Evolutionary conservation across 2,888 invertebrate species (phyloP).

Genomic region (Apodemia mormo): DNA sequence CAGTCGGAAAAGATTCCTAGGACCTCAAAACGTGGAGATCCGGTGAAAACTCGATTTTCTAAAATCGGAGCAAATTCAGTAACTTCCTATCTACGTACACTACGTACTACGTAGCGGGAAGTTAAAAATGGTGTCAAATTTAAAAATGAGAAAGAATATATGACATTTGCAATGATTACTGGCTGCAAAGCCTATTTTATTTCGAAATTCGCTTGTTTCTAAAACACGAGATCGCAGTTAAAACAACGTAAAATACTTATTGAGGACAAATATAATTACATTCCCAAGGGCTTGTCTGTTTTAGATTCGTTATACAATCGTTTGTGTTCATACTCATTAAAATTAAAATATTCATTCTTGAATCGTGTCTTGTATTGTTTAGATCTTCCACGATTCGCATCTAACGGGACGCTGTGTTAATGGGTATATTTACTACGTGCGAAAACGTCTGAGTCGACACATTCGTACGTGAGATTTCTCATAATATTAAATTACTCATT

Average conservation of each 20-base stretch:
- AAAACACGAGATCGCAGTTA: no score
- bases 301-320: constrained; percentile 10
- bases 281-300: constrained; percentile 6
- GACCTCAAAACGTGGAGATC: no score
- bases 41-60: no score
- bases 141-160: no score
- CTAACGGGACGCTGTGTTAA: constrained; percentile 61
- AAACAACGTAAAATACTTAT: not conserved
- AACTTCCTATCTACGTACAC: no score
- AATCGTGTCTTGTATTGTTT: constrained; percentile 48
- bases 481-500: constrained; percentile 46
- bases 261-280: constrained; percentile 14
- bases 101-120: no score
- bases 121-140: no score
- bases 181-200: no score
- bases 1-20: no score
- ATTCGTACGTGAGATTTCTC: constrained; percentile 49
- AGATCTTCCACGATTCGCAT: constrained; percentile 60
- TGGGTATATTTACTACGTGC: constrained; percentile 48
- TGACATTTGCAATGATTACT: no score
- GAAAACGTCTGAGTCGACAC: constrained; percentile 51
- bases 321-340: constrained; percentile 2
- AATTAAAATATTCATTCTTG: constrained; percentile 17
- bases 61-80: no score
- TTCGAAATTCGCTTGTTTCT: no score